Base-by-base conservation (phyloP, 2,797 vertebrate species). In the Chaenodraco wilsoni region DNA sequence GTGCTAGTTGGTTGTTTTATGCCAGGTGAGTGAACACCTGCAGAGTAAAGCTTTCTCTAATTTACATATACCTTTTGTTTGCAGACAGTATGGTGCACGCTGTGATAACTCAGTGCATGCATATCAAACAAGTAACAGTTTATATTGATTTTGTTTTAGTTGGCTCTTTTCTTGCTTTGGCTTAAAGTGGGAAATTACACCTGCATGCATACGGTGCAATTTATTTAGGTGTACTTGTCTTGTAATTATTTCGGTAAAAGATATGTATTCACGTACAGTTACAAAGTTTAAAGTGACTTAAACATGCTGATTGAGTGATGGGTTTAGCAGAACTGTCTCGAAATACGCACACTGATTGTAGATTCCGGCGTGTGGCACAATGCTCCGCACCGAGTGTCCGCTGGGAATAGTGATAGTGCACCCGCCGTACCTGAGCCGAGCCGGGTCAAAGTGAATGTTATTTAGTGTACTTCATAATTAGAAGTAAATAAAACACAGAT, bases 341-440 rank as follows among this genome's bases (percentile, higher is more conserved):
- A 58, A 14, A 45, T 27, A 45, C 61, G 67, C 63, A 10, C 55
- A 43, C 52, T 40, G 72, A 5, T 51, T 64, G 43, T 41, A 68
- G 65, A 65, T 70, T 57, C 17, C 48, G 66, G 51, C 63, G 27
- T 27, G 27, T 27, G 69, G 72, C 64, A n/a, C 72, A 7, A 48
- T 17, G 84, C 76, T 49, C 13, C 40, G 72, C 74, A 50, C 74
- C 65, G 41, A 33, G 65, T 3, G 58, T 82, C 78, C 52, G 37
- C 63, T 3, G 83, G 74, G 78, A 66, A 69, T 17, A 74, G 66
- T 51, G 49, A 74, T 1, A 58, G 73, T 52, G 46, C 65, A 64
- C 68, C 62, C 9, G 59, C 43, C 33, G 65, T 0, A 48, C 33
- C 65, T 17, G 62, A 66, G 23, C 60, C 17, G 27, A 76, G 16